phyloP scores from a whole-genome alignment of 2,888 invertebrate species.

The Pristionchus arcanus region DNA sequence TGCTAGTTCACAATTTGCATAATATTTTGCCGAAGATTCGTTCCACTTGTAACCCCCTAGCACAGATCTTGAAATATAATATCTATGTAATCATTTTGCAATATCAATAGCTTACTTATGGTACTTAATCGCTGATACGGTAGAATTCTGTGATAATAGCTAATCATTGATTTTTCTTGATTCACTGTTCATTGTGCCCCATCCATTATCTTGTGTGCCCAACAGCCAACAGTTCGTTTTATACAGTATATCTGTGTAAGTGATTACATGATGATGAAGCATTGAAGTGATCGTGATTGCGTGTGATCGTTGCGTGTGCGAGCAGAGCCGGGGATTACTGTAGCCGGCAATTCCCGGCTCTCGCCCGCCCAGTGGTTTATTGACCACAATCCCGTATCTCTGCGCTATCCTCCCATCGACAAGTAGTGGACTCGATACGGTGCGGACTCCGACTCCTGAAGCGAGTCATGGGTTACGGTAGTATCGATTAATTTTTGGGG shows the following conservation, averaged over 20 bases:
- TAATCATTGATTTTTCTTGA: background rate
- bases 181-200: background rate
- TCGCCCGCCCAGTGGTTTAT: slow-evolving; percentile 27
- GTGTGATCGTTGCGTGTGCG: background rate
- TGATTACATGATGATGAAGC: slow-evolving; percentile 51
- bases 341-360: slow-evolving; percentile 35
- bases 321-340: background rate
- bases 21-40: slow-evolving; percentile 23
- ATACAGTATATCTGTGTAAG: slow-evolving; percentile 49
- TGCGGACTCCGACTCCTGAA: slow-evolving; percentile 37
- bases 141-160: background rate
- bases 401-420: slow-evolving; percentile 31
- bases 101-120: background rate
- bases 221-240: slow-evolving; percentile 47
- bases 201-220: background rate
- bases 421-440: slow-evolving; percentile 37
- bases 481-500: background rate
- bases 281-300: slow-evolving; percentile 46
- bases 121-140: background rate
- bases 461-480: background rate
- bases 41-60: background rate
- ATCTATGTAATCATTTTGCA: slow-evolving; percentile 9
- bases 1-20: slow-evolving; percentile 23
- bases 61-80: slow-evolving; percentile 34
- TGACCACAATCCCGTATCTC: slow-evolving; percentile 43